Evolutionary conservation across 2,113 vertebrate species (phyloP).

Genomic region (Prietella phreatophila): DNA sequence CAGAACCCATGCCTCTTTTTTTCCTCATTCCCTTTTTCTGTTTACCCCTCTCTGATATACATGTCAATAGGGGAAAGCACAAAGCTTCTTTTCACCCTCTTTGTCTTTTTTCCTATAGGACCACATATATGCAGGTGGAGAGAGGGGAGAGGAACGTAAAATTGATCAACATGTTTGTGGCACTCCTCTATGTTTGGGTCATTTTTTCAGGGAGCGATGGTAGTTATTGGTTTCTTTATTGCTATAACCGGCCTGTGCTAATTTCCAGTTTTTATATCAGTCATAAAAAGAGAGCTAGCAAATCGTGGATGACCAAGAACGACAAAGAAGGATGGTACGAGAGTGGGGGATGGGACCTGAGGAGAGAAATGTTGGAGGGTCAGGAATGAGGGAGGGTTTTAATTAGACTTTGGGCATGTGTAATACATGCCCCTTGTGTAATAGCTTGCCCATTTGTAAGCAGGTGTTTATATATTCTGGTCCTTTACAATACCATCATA

Average conservation of each 20-base stretch:
- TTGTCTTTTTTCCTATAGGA: constrained; percentile 59
- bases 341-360: not conserved
- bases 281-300: not conserved
- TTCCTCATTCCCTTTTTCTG: constrained; percentile 43
- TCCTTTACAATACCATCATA: not conserved
- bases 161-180: not conserved
- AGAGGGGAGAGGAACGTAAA: constrained; percentile 52
- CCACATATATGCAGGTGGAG: constrained; percentile 65
- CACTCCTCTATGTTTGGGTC: not conserved
- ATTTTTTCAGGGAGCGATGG: not conserved
- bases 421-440: not conserved
- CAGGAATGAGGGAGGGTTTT: not conserved
- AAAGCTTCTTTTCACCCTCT: constrained; percentile 68
- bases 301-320: not conserved
- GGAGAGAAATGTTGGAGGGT: not conserved
- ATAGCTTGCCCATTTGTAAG: not conserved
- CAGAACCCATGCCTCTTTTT: constrained; percentile 13
- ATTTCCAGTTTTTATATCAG: not conserved
- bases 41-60: constrained; percentile 65
- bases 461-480: not conserved
- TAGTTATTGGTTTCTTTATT: not conserved
- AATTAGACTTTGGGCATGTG: not conserved
- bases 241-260: not conserved
- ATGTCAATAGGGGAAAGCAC: constrained; percentile 73
- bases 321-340: not conserved